Base-by-base conservation (phyloP, 2,888 invertebrate genomes). In the Epinotia bilunana region DNA sequence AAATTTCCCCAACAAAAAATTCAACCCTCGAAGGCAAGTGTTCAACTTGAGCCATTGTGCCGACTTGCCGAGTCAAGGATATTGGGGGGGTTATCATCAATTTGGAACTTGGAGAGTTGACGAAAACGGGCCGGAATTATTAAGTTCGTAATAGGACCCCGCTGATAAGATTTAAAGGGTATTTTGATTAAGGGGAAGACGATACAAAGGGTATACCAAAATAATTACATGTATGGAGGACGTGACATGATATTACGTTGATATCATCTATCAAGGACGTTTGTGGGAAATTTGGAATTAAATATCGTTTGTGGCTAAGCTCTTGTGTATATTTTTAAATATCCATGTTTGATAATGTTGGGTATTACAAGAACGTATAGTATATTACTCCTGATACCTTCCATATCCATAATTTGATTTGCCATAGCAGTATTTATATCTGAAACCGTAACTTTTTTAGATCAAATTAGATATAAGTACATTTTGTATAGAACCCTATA, bases 41-140 rank as follows among this genome's bases (percentile, higher is more conserved):
- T 33, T 23, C 55, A 75, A 75, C 43, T 71, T 75, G 18, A 28
- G 20, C 75, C 63, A 75, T 75, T 75, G 75, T 75, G 70, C n/a
- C 53, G 28, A 9, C 49, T 49, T 2, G 18, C 57, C 23, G 23
- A 72, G 64, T 60, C 58, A 49, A 58, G 49, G 64, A 73, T 67
- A 73, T 73, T 60, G n/a, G 58, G 60, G 68, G 58, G 71, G 74
- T 65, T 74, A 71, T 71, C 70, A 74, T 74, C 71, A 75, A 75
- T 61, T 75, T 65, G 46, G 43, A 71, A 74, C 58, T 74, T 43
- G 71, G 65, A 4, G 67, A 75, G 55, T 75, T 75, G 75, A 64
- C 74, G 74, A 74, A 72, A 71, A 70, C 9, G 74, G 39, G 20
- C 71, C 55, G 43, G 55, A 62, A 71, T 75, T 75, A 72, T 67